Evolutionary conservation across 1,140 invertebrate genomes (phyloP), one percentile per base, ranked within the genome.

Genomic region (Aphidius gifuensis): DNA sequence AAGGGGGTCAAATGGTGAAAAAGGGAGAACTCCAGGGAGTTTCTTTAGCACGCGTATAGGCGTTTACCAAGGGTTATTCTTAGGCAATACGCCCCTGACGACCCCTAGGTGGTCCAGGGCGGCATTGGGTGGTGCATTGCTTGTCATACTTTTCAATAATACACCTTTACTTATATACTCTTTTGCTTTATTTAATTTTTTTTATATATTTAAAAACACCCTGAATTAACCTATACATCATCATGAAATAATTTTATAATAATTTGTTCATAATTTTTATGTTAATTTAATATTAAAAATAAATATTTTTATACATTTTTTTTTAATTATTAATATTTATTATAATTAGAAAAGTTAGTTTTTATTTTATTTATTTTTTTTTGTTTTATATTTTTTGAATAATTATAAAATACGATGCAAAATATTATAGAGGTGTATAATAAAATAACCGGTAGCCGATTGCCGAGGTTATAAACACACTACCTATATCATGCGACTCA

Each of bases 371-470:
- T n/a, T n/a, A n/a, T n/a, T n/a, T n/a, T n/a, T n/a, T n/a, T n/a
- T n/a, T n/a, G n/a, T n/a, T n/a, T n/a, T n/a, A n/a, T n/a, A n/a
- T 16, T 16, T 16, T 16, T 16, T 16, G 16, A 16, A 16, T 16
- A 16, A 16, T 16, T 16, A 16, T 16, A 16, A 16, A 16, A 16
- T 16, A 16, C 16, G 16, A 16, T 32, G 23, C 23, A 32, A 32
- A 32, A 71, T 50, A 58, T 50, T 45, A 46, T 38, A 42, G 5
- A 47, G 45, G 16, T 62, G 61, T n/a, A 54, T 60, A 64, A 68
- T 61, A 64, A 66, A 61, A 64, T 65, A 58, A 63, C 62, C 73
- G 63, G 73, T 74, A 74, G 73, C 71, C 63, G 61, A 71, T 73
- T 68, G 65, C 64, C 65, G 58, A 65, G 67, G 64, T 69, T 66